These are phyloP conservation scores for Drosophila birchii DNA, from an alignment of 2,888 invertebrate genomes.

Conservation along the genomic window DNA sequence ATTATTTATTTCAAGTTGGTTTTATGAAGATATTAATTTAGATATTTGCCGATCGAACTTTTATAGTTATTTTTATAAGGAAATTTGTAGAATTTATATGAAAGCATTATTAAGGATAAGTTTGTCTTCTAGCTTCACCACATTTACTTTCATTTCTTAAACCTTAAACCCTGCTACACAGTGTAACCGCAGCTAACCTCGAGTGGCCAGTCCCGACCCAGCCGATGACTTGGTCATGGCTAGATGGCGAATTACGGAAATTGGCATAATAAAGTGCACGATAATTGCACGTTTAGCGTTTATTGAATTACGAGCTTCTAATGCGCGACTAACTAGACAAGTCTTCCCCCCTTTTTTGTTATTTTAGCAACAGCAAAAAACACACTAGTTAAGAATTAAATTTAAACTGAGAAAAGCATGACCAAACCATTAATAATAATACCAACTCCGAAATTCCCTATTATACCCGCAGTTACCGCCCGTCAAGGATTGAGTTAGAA, in stretches of 20 bases:
- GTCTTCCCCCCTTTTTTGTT: constrained; percentile 2
- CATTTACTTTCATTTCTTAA: neutral
- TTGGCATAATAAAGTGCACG: constrained; percentile 82
- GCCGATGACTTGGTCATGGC: constrained; percentile 61
- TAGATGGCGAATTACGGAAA: constrained; percentile 75
- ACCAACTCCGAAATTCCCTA: neutral
- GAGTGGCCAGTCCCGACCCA: constrained; percentile 28
- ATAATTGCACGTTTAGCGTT: constrained; percentile 81
- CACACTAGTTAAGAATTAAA: neutral
- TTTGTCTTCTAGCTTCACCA: neutral
- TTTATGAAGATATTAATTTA: neutral
- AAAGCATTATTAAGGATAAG: neutral
- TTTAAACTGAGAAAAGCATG: neutral
- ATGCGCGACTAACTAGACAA: constrained; percentile 67
- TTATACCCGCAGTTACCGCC: constrained; percentile 5
- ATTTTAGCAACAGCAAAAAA: neutral
- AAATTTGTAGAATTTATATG: too few relatives aligned
- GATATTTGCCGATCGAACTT: too few relatives aligned
- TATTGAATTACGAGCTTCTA: constrained; percentile 82
- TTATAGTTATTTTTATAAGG: too few relatives aligned
- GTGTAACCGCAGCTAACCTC: constrained; percentile 57
- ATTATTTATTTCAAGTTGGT: neutral
- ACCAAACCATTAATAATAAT: neutral
- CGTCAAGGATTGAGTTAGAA: constrained; percentile 13
- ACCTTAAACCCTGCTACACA: constrained; percentile 11